Evolutionary conservation across 2,888 invertebrate species (phyloP), one percentile per base, ranked within the genome.

Genomic region (Prosopocoilus inquinatus): DNA sequence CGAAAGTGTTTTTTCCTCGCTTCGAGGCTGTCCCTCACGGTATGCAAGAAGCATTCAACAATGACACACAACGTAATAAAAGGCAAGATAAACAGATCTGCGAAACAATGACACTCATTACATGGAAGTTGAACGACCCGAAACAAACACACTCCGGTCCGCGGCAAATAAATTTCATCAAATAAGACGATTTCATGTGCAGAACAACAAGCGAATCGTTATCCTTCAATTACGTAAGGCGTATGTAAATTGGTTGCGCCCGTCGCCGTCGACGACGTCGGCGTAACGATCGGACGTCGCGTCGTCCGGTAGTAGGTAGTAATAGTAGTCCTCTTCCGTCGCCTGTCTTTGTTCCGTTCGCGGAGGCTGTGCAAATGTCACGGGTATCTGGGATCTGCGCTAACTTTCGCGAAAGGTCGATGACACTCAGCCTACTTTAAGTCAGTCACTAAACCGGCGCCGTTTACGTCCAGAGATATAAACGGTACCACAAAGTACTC

Each of bases 341-440:
- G 20, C 20, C 20, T 3, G 20, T 7, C 20, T 28, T 28, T 28
- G 20, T 28, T 28, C 20, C 20, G 51, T 11, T 28, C 35, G 51
- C 51, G 51, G 51, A 51, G 51, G 51, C 44, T 51, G 51, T 39
- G 48, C 53, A 53, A 53, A 53, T 53, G 53, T 53, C 53, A 53
- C 53, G 53, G 53, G 53, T 53, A 53, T 48, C 53, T 47, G 12
- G 34, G 15, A 41, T 41, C 41, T 41, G 41, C 41, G 12, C 16
- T 41, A 53, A 53, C 53, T 53, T 53, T 53, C 53, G 53, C 53
- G 41, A 47, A 20, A 45, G 51, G 51, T 51, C 51, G 48, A 48
- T 53, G 47, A 47, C 47, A 47, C 12, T 13, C 47, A 53, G 48
- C 53, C 53, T 53, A 53, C 53, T 48, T 53, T 39, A 53, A 48